Base-by-base conservation (phyloP, 1,140 invertebrate species). In the Macrobrachium nipponense region DNA sequence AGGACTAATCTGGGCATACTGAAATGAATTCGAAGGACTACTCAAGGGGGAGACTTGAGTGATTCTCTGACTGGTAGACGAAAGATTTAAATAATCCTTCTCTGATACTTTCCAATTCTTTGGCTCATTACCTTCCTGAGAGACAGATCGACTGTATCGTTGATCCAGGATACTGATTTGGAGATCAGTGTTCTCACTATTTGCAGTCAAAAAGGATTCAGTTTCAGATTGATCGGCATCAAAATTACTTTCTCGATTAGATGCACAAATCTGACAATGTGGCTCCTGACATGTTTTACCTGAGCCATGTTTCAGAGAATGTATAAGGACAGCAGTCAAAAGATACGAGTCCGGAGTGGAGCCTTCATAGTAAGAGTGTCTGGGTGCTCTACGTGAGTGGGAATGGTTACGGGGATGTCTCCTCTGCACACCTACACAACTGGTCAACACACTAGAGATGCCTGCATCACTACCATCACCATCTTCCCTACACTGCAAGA, bases 301-400 rank as follows among this genome's bases (percentile, higher is more conserved):
- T 20, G 81, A 76, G 12, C 86, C 83, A 70, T 89, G 82, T 51
- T 89, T 89, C 20, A 89, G 60, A 43, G 88, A 87, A 78, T 89
- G 88, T 20, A 89, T 89, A 10, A 89, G 80, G 51, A 87, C 66
- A 15, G 88, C 79, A n/a, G 88, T 89, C 18, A 89, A 60, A 58
- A 89, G 64, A 66, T 89, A 89, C 7, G 88, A 89, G 36, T 87
- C 83, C 15, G 88, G 86, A 73, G 82, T 51, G 15, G 86, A 87
- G 12, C 88, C 88, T 76, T 89, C 88, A 78, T 89, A 77, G 43
- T 87, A 89, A n/a, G 88, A 87, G 68, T 89, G 88, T 75, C 88
- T 83, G 6, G 82, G 80, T 20, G 86, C 82, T 64, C 87, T 76
- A 58, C 60, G 78, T 51, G 73, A 76, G 7, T 36, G 79, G 27